Percentiles rank a stretch among this genome's conserved stretches.
phyloP scores from a whole-genome alignment of 2,113 vertebrate species.

The Sylvicapra grimmia region DNA sequence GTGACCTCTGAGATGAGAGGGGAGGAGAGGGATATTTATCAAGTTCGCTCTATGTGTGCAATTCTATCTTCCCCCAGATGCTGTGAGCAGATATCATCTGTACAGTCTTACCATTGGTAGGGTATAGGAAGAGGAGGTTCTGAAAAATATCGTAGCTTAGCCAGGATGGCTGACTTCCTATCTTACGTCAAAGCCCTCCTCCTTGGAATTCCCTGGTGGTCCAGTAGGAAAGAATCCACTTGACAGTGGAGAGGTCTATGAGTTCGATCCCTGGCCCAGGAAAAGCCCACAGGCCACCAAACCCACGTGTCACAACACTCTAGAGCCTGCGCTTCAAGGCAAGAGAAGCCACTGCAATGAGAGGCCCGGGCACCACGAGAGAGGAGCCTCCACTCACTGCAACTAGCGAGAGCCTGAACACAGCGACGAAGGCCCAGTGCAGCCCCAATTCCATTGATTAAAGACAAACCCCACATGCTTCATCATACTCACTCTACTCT shows the following conservation, averaged over 20 bases:
- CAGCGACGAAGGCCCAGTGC: background rate
- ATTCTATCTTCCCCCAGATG: background rate
- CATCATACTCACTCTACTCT: background rate
- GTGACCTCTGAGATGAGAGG: background rate
- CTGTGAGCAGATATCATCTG: background rate
- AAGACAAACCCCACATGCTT: background rate
- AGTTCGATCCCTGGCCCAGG: background rate
- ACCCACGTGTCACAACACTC: background rate
- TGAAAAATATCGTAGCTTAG: background rate
- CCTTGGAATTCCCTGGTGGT: background rate
- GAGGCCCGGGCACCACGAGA: accelerated
- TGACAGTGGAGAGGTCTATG: background rate
- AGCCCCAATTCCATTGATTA: background rate
- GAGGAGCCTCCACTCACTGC: background rate
- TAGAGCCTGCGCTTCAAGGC: background rate
- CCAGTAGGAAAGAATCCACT: background rate
- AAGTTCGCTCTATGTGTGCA: background rate
- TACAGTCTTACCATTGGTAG: background rate
- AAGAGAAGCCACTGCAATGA: background rate
- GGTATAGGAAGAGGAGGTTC: background rate
- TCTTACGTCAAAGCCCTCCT: background rate
- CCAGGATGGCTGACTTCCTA: background rate
- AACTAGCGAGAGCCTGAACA: accelerated
- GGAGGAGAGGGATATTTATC: background rate
- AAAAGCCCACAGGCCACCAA: background rate